Evolutionary conservation across 2,888 invertebrate genomes (phyloP), one percentile per base, ranked within the genome.

Genomic region (Nysson spinosus): DNA sequence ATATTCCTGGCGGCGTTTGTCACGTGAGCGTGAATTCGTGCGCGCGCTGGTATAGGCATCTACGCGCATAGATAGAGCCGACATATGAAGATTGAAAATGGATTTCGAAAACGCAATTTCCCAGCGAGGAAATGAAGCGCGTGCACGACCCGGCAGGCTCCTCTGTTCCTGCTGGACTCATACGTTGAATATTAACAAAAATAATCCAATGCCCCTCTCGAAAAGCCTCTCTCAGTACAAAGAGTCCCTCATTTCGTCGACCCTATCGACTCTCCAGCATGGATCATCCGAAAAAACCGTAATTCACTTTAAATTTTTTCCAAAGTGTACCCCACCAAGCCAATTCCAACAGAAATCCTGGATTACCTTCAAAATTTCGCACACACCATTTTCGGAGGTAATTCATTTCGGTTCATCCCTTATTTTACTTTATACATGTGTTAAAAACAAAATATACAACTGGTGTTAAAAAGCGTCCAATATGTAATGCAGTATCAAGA

Each of bases 61-160:
- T 46, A 39, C 40, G 50, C 20, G 55, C 58, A 61, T 69, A 52
- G 51, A 66, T 51, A 74, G 44, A 56, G 60, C 44, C 52, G 52
- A 62, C 49, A 67, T 68, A 72, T 49, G 62, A 60, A 71, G 71
- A 75, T 75, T 69, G 79, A 78, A 80, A 79, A 79, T 81, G 68
- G 75, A 78, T 81, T 79, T 77, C 77, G 75, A 71, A 68, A 69
- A 72, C 61, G 69, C 71, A 81, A 79, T 80, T 80, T 78, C 71
- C 77, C 75, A 70, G 57, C 62, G 73, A 76, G 77, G 75, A 81
- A 80, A 80, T 77, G 77, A 79, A 81, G 72, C 75, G 74, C 75
- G 68, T 61, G 60, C 63, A 68, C 44, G 42, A 34, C 39, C 58
- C 35, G 32, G 43, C 62, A 63, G 28, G 39, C 46, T 28, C 47